Evolutionary conservation across 2,797 vertebrate species (phyloP), one percentile per base, ranked within the genome.

Genomic region (Enteromius trimaculatus): DNA sequence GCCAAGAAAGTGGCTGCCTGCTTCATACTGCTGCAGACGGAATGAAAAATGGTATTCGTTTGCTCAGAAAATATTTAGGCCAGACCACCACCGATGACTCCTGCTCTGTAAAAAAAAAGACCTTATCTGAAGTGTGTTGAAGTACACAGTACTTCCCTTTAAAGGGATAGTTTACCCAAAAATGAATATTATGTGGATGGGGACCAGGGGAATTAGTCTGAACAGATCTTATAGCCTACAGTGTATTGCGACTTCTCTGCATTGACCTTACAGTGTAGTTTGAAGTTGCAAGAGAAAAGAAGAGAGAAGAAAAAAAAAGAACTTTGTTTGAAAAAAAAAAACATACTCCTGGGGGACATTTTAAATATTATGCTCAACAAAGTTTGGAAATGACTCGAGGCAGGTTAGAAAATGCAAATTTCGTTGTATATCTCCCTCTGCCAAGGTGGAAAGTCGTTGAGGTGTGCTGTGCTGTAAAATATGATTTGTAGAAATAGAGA

Each of bases 391-490:
- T 42, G 1, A 23, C 26, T 31, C 42, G 19, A 58, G 76, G 13
- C 51, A 29, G 34, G n/a, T 62, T 62, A 39, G 47, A 26, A 55
- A 62, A 62, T 68, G 47, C 62, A 10, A 76, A 49, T 62, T 66
- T 9, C 10, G 16, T 65, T 26, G 21, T 53, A 26, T 68, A 84
- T 87, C 83, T 51, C 6, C 34, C 23, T 71, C 64, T 39, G 17
- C 44, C 86, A 83, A 62, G 51, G 42, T 44, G 7, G 26, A 37
- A 68, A 80, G 42, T 58, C 60, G 66, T 14, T 82, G 49, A 85
- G 70, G 76, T 79, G 83, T 76, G 77, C 47, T 72, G 62, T 44
- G 55, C 51, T 80, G 58, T 84, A 77, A 81, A 75, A 53, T 72
- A 74, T 71, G 23, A 69, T 44, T 42, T 75, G 64, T 49, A 72